These are phyloP conservation scores for Aradus depressus DNA, from an alignment of 2,888 invertebrate genomes.

Conservation along the genomic window DNA sequence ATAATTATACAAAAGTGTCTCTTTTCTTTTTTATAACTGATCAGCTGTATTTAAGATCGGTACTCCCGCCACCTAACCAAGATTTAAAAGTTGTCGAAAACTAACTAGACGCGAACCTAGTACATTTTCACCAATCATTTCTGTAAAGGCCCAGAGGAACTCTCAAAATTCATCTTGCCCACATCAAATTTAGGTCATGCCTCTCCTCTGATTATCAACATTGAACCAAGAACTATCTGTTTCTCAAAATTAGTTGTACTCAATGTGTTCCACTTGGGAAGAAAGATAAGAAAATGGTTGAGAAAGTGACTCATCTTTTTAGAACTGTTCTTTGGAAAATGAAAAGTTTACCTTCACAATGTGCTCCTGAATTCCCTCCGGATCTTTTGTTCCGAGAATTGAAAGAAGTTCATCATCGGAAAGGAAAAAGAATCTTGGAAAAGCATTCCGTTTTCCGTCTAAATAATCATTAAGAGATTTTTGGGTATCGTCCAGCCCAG, in stretches of 20 bases:
- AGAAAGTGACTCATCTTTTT: background rate
- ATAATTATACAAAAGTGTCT: no score
- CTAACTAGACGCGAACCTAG: no score
- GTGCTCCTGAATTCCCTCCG: slow-evolving; percentile 78
- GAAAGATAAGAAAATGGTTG: background rate
- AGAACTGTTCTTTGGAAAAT: background rate
- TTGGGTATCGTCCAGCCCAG: slow-evolving; percentile 76
- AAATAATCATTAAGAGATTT: slow-evolving; percentile 85
- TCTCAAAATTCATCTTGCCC: no score
- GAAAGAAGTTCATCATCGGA: slow-evolving; percentile 85
- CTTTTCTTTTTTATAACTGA: no score
- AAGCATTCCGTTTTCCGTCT: slow-evolving; percentile 74
- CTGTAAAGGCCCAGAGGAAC: no score
- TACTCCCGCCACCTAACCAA: no score
- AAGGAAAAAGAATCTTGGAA: slow-evolving; percentile 87
- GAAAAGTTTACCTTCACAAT: slow-evolving; percentile 64
- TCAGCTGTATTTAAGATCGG: no score
- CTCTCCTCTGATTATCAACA: no score
- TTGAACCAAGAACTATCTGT: background rate
- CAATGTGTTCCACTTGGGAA: background rate
- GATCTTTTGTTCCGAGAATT: slow-evolving; percentile 76
- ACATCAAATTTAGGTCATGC: no score
- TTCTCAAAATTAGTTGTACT: background rate
- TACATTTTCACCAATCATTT: no score
- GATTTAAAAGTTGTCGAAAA: no score